These are phyloP conservation scores for Drosophila monieri DNA, from an alignment of 2,888 invertebrate species.

Conservation along the genomic window DNA sequence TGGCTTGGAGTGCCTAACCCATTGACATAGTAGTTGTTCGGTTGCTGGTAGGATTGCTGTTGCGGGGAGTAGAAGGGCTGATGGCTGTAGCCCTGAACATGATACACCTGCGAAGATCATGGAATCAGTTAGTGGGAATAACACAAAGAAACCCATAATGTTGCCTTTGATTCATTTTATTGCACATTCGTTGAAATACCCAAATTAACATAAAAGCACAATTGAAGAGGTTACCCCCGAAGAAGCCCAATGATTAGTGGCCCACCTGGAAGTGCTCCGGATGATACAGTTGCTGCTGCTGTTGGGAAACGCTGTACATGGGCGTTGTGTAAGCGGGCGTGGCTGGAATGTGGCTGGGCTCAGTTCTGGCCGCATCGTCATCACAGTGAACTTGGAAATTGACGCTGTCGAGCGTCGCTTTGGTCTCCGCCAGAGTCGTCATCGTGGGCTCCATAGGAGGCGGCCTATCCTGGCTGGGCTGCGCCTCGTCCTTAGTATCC, in stretches of 20 bases:
- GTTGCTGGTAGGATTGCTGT: constrained; percentile 48
- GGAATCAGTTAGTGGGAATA: neutral
- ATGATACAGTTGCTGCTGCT: constrained; percentile 48
- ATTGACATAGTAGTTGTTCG: constrained; percentile 79
- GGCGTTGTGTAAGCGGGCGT: constrained; percentile 41
- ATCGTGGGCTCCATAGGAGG: constrained; percentile 50
- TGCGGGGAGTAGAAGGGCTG: constrained; percentile 55
- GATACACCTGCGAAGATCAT: constrained; percentile 34
- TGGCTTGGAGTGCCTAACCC: constrained; percentile 59
- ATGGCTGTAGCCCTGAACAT: constrained; percentile 56
- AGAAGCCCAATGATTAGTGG: neutral
- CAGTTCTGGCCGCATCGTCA: constrained; percentile 55
- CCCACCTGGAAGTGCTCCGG: constrained; percentile 51
- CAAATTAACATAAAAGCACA: neutral
- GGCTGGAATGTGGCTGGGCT: constrained; percentile 69
- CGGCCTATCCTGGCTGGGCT: constrained; percentile 12
- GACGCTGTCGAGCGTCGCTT: constrained; percentile 69
- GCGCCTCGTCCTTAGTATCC: constrained; percentile 1
- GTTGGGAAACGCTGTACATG: constrained; percentile 48
- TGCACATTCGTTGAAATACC: neutral
- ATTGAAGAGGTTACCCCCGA: neutral
- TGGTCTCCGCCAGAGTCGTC: constrained; percentile 67
- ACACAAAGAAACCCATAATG: neutral
- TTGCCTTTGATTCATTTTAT: neutral
- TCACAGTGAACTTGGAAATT: constrained; percentile 72